Evolutionary conservation across 2,113 vertebrate genomes (phyloP).

Genomic region (Penelope pileata): DNA sequence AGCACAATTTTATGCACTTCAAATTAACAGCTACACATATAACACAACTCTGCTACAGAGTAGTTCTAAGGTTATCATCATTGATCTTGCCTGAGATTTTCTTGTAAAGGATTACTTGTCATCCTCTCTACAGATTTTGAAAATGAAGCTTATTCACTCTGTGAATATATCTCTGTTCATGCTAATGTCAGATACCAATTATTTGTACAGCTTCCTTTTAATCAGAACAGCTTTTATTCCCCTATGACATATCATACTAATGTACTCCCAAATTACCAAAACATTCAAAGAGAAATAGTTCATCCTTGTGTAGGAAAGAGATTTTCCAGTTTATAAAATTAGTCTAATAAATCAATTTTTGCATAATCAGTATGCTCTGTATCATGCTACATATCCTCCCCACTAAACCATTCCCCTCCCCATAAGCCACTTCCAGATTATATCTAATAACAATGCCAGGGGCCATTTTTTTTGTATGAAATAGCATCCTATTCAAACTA

Average conservation of each 20-base stretch:
- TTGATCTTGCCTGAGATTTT: neutral
- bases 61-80: neutral
- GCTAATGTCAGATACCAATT: neutral
- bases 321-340: constrained; percentile 7
- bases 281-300: constrained; percentile 13
- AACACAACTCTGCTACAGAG: neutral
- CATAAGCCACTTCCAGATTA: neutral
- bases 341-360: constrained; percentile 18
- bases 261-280: constrained; percentile 1
- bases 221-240: neutral
- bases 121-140: neutral
- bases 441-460: neutral
- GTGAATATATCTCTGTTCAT: neutral
- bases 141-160: neutral
- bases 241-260: neutral
- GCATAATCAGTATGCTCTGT: neutral
- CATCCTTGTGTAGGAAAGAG: neutral
- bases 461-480: neutral
- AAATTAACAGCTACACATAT: neutral
- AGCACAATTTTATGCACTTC: neutral
- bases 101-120: neutral
- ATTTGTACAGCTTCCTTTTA: constrained; percentile 10
- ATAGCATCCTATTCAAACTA: neutral
- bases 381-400: neutral
- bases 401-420: neutral